Evolutionary conservation across 2,888 invertebrate species (phyloP), one percentile per base, ranked within the genome.

Genomic region (Caenorhabditis imperialis): DNA sequence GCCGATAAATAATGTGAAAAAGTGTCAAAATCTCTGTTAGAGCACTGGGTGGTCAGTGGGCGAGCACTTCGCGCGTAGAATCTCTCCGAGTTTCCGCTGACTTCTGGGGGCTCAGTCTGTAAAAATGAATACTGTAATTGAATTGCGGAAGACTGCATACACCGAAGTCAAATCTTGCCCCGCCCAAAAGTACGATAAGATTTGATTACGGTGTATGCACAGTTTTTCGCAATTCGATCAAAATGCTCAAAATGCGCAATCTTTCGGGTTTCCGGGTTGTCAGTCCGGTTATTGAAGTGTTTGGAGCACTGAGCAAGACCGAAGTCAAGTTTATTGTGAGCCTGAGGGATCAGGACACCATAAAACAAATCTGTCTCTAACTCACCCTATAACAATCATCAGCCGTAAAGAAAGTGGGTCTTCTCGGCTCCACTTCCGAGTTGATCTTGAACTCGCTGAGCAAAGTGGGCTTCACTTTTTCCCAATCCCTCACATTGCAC

Each of bases 331-430:
- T n/a, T n/a, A n/a, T n/a, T n/a, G n/a, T n/a, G n/a, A n/a, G n/a
- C n/a, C n/a, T n/a, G n/a, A n/a, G n/a, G n/a, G n/a, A n/a, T n/a
- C n/a, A n/a, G n/a, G n/a, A n/a, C n/a, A n/a, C n/a, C n/a, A n/a
- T n/a, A n/a, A n/a, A n/a, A n/a, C n/a, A n/a, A n/a, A n/a, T n/a
- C n/a, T n/a, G n/a, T n/a, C 20, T 40, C 6, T 18, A n/a, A 55
- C 47, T 61, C 12, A 80, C 82, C 37, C 80, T 70, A 33, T 63
- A 78, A 37, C 70, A 65, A 30, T 77, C 75, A 55, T 82, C 82
- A 2, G 79, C 62, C 3, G 75, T 77, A 60, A 81, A 81, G 45
- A 81, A 67, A 14, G 79, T 69, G 2, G 65, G 58, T 30, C 74
- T 63, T 60, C 76, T 63, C 25, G 27, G 30, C 14, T 73, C 75